phyloP scores from a whole-genome alignment of 2,113 vertebrate species.

The Chaetorhynchus papuensis region DNA sequence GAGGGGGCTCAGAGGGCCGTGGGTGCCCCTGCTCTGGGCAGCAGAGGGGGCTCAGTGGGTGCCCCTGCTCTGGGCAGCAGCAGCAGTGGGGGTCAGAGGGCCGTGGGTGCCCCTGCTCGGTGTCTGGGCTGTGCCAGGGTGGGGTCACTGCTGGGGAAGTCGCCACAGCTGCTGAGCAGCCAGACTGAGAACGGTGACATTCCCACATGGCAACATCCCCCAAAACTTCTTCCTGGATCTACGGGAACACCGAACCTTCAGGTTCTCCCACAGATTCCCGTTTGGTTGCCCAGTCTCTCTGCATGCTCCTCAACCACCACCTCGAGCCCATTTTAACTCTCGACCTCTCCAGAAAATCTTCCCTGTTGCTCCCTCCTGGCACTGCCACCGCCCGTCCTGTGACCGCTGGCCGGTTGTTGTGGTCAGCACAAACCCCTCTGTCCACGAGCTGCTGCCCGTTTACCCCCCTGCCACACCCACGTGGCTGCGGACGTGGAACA shows the following conservation, averaged over 20 bases:
- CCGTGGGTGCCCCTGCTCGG: accelerated
- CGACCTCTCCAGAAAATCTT: too few relatives aligned
- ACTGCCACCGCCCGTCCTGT: accelerated
- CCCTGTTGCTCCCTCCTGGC: accelerated
- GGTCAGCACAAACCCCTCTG: background rate
- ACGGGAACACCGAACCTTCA: accelerated
- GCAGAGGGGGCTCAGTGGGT: accelerated
- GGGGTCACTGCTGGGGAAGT: accelerated
- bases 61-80: too few relatives aligned
- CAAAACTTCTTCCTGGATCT: accelerated
- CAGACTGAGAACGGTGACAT: too few relatives aligned
- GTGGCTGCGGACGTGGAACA: accelerated
- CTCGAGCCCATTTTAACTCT: background rate
- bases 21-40: too few relatives aligned
- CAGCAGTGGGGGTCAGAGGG: too few relatives aligned
- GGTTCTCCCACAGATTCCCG: accelerated
- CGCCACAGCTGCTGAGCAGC: accelerated
- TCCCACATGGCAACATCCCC: accelerated
- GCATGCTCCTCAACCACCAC: accelerated
- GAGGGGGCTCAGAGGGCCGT: accelerated
- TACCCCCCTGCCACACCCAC: accelerated
- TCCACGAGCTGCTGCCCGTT: accelerated
- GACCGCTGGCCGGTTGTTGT: accelerated
- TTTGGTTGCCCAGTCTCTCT: accelerated
- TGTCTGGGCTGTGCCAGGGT: accelerated